Conservation (phyloP, 2,888 invertebrate genomes). For the Drosophila hamatofila region DNA sequence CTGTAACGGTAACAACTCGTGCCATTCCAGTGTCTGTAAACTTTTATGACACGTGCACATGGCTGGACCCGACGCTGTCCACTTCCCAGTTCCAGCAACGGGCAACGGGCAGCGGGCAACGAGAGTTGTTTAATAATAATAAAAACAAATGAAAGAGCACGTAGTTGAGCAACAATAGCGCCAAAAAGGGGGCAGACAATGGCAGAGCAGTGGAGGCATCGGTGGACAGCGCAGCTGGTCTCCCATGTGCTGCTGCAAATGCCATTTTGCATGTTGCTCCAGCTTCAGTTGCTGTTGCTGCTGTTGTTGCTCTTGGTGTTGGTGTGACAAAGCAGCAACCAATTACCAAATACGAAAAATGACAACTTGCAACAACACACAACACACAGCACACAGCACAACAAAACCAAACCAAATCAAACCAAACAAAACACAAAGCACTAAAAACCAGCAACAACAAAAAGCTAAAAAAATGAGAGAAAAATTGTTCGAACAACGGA, state of each 20-base stretch:
- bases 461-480: constrained; percentile 11
- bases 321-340: constrained; percentile 80
- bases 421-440: constrained; percentile 48
- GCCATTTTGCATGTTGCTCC: constrained; percentile 72
- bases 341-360: constrained; percentile 80
- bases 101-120: constrained; percentile 54
- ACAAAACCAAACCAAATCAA: constrained; percentile 33
- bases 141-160: constrained; percentile 80
- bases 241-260: constrained; percentile 59
- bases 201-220: not conserved
- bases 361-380: constrained; percentile 76
- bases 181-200: constrained; percentile 24
- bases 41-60: constrained; percentile 78
- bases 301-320: constrained; percentile 38
- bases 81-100: constrained; percentile 53
- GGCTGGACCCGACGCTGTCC: constrained; percentile 40
- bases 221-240: constrained; percentile 31
- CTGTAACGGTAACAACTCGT: constrained; percentile 64
- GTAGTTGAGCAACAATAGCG: constrained; percentile 68
- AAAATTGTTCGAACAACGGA: constrained; percentile 47
- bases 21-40: constrained; percentile 71
- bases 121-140: constrained; percentile 80
- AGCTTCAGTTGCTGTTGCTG: constrained; percentile 33
- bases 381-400: constrained; percentile 27
- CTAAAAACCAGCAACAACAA: constrained; percentile 46